phyloP scores from a whole-genome alignment of 2,797 vertebrate genomes.

The Podarcis lilfordi region DNA sequence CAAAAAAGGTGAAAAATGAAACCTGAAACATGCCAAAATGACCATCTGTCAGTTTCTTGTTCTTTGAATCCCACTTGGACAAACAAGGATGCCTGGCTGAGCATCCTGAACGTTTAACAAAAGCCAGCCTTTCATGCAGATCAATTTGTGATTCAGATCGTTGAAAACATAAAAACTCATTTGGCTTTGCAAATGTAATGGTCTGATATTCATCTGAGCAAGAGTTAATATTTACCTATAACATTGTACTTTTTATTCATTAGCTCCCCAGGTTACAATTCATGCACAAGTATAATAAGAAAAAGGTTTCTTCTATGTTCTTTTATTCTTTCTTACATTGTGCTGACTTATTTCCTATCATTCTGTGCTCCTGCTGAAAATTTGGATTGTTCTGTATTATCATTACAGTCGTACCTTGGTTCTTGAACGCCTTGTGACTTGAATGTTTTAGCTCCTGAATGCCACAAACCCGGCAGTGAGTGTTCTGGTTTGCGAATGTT shows the following conservation, averaged over 20 bases:
- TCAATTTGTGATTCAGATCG: neutral
- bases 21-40: neutral
- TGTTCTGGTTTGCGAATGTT: too few relatives aligned
- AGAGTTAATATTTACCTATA: neutral
- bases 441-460: too few relatives aligned
- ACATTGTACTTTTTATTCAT: slow-evolving; percentile 6
- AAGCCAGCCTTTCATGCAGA: neutral
- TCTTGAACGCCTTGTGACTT: too few relatives aligned
- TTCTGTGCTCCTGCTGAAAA: neutral
- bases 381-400: neutral
- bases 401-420: neutral
- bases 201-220: neutral
- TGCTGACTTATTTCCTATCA: neutral
- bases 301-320: neutral
- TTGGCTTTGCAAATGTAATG: neutral
- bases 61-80: neutral
- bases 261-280: neutral
- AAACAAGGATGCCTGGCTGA: neutral
- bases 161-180: neutral
- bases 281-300: neutral
- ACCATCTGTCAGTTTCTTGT: neutral
- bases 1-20: neutral
- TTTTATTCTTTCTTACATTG: neutral
- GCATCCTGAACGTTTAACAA: neutral
- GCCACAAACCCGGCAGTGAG: too few relatives aligned